Conservation (phyloP, 1,140 invertebrate genomes). For the Grapholita molesta region DNA sequence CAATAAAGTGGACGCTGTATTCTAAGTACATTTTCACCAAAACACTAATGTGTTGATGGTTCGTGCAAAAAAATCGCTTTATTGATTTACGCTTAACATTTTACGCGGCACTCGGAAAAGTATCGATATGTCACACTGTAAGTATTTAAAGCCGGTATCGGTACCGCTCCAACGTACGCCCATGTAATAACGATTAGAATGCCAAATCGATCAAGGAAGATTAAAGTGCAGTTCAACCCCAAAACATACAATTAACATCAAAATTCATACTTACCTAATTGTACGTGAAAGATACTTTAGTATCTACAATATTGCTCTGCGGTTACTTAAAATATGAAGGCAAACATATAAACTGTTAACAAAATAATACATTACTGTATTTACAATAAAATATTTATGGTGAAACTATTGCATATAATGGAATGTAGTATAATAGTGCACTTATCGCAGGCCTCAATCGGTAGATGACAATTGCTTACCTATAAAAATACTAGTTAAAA, state of each 20-base stretch:
- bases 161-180: too few relatives aligned
- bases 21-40: constrained; percentile 35
- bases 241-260: neutral
- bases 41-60: constrained; percentile 11
- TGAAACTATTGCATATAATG: constrained; percentile 38
- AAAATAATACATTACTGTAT: constrained; percentile 25
- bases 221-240: neutral
- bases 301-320: constrained; percentile 31
- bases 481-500: neutral
- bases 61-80: neutral
- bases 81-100: neutral
- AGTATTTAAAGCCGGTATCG: too few relatives aligned
- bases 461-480: neutral
- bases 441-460: neutral
- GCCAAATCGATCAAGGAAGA: neutral
- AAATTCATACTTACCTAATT: constrained; percentile 3
- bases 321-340: constrained; percentile 34
- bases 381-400: constrained; percentile 19
- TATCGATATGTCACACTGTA: neutral
- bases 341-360: constrained; percentile 30
- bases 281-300: neutral
- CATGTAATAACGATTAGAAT: neutral
- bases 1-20: constrained; percentile 30
- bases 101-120: neutral
- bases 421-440: constrained; percentile 31